Conservation (phyloP, 1,140 invertebrate genomes). For the Neuroterus valhalla region DNA sequence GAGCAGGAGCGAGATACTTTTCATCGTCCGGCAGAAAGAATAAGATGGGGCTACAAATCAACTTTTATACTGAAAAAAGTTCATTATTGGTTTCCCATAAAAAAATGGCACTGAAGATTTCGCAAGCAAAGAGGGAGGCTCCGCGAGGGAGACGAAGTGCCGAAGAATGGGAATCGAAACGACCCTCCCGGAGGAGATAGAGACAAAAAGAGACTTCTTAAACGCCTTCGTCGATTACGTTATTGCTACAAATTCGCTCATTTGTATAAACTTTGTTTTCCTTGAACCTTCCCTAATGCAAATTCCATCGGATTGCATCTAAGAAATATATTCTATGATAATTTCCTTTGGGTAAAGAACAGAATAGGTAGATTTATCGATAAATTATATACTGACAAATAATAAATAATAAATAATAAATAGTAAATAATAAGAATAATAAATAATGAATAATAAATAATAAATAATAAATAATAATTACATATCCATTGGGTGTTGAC, state of each 20-base stretch:
- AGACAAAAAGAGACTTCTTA: slow-evolving; percentile 37
- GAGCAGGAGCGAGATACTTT: slow-evolving; percentile 66
- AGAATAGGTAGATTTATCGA: too few species aligned
- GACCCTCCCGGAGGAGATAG: slow-evolving; percentile 21
- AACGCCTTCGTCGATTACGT: slow-evolving; percentile 25
- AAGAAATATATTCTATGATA: neutral
- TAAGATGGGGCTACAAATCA: slow-evolving; percentile 68
- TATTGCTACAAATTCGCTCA: slow-evolving; percentile 29
- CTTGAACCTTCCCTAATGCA: neutral
- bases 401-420: too few species aligned
- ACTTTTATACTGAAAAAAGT: slow-evolving; percentile 74
- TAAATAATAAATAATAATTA: too few species aligned
- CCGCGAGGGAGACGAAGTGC: slow-evolving; percentile 43
- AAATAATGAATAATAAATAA: too few species aligned
- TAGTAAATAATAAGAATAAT: too few species aligned
- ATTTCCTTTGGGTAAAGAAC: too few species aligned
- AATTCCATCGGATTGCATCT: neutral
- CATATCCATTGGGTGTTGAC: too few species aligned
- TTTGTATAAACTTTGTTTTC: slow-evolving; percentile 29
- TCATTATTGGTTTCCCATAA: slow-evolving; percentile 75
- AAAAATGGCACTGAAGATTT: slow-evolving; percentile 62
- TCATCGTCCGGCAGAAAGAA: slow-evolving; percentile 56
- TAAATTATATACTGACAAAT: too few species aligned
- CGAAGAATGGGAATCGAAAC: slow-evolving; percentile 41
- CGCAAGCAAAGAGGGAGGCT: slow-evolving; percentile 46